Percentiles rank a stretch among this genome's conserved stretches.
Conservation (phyloP, 2,888 invertebrate genomes). For the Meiosimyza platycephala region DNA sequence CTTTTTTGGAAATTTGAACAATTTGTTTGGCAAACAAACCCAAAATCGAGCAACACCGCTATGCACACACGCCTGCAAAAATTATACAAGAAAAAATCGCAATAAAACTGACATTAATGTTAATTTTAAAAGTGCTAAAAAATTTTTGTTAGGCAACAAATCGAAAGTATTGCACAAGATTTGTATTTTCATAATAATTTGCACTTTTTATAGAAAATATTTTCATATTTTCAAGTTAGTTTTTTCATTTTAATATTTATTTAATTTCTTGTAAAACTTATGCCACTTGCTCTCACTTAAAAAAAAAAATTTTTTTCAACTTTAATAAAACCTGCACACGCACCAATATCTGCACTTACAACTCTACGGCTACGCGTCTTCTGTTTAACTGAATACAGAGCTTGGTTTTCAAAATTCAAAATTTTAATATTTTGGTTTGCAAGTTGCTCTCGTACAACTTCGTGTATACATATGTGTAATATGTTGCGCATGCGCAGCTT, state of each 20-base stretch:
- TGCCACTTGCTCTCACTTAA: too few species aligned
- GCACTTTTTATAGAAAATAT: not conserved
- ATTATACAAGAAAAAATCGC: too few species aligned
- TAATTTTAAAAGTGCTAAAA: too few species aligned
- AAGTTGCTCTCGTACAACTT: too few species aligned
- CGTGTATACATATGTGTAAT: too few species aligned
- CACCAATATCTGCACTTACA: constrained; percentile 6
- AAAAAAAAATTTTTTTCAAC: not conserved
- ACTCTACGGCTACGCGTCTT: constrained; percentile 41
- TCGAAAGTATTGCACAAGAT: constrained; percentile 2
- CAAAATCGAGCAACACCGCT: not conserved
- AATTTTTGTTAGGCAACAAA: not conserved
- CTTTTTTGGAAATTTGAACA: not conserved
- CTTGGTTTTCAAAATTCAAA: too few species aligned
- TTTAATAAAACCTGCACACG: not conserved
- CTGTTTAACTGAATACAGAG: constrained; percentile 41
- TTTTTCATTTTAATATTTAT: too few species aligned
- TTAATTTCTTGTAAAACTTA: too few species aligned
- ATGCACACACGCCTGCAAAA: not conserved
- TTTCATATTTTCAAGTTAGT: too few species aligned
- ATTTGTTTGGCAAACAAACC: not conserved
- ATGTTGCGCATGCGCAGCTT: too few species aligned
- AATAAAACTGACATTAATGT: too few species aligned
- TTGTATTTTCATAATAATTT: not conserved
- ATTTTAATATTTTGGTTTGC: too few species aligned